Percentiles rank a stretch among this genome's conserved stretches.
Conservation (phyloP, 2,113 vertebrate species). For the Terrapene triunguis region DNA sequence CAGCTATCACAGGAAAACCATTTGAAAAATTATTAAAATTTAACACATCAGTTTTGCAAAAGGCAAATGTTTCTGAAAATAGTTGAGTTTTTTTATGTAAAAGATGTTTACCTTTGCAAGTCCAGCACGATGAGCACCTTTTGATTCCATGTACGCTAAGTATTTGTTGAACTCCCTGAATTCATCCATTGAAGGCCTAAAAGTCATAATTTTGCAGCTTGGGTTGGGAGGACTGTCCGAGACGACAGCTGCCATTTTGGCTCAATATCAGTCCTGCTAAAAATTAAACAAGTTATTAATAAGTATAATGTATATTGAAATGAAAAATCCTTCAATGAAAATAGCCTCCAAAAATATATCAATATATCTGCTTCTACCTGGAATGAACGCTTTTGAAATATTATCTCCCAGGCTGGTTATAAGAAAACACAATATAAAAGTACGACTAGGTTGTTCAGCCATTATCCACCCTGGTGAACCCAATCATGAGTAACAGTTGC, state of each 20-base stretch:
- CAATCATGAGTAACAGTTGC: accelerated
- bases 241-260: slow-evolving; percentile 87
- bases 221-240: slow-evolving; percentile 87
- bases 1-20: background rate
- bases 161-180: slow-evolving; percentile 95
- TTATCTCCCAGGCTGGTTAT: background rate
- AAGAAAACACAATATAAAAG: background rate
- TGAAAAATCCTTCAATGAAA: background rate
- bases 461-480: background rate
- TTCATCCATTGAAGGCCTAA: slow-evolving; percentile 93
- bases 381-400: background rate
- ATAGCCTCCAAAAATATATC: background rate
- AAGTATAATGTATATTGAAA: background rate
- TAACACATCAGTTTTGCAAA: background rate
- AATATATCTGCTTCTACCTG: background rate
- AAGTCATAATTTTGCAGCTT: slow-evolving; percentile 97
- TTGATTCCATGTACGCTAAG: slow-evolving; percentile 93
- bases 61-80: background rate
- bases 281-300: background rate
- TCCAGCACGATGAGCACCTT: slow-evolving; percentile 95
- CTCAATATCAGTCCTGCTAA: slow-evolving; percentile 45
- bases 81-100: background rate
- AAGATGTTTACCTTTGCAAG: slow-evolving; percentile 90
- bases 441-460: background rate
- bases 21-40: background rate